phyloP scores from a whole-genome alignment of 2,888 invertebrate species.

The Gymnosoma rotundatum region DNA sequence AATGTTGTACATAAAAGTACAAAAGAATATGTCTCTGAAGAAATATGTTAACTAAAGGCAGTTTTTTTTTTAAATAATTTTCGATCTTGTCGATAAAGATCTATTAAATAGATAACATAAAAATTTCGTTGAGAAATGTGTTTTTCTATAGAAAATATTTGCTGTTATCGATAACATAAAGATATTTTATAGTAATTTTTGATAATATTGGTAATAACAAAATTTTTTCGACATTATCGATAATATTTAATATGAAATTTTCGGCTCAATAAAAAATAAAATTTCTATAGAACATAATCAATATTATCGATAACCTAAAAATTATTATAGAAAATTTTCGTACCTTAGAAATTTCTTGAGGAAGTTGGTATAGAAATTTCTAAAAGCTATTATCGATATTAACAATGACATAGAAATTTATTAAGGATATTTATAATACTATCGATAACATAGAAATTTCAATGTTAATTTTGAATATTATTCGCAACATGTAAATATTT shows the following conservation, averaged over 20 bases:
- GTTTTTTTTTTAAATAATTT: neutral
- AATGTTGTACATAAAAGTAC: neutral
- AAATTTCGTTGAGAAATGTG: neutral
- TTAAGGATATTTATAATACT: neutral
- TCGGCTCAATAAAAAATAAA: neutral
- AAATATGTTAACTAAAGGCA: neutral
- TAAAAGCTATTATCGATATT: too few relatives aligned
- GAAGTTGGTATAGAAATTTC: too few relatives aligned
- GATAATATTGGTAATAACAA: neutral
- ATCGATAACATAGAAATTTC: neutral
- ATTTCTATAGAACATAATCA: neutral
- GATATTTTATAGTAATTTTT: neutral
- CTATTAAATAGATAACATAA: neutral
- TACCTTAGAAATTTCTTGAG: too few relatives aligned
- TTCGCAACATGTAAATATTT: too few relatives aligned
- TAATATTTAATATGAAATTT: neutral
- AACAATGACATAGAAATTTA: too few relatives aligned
- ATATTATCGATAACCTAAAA: neutral
- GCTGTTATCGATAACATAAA: neutral
- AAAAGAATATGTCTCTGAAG: neutral
- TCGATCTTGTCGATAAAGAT: neutral
- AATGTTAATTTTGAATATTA: neutral
- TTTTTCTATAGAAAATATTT: neutral
- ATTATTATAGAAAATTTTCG: too few relatives aligned
- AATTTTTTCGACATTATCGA: neutral